Conservation (phyloP, 2,113 vertebrate genomes). For the Neofelis nebulosa region DNA sequence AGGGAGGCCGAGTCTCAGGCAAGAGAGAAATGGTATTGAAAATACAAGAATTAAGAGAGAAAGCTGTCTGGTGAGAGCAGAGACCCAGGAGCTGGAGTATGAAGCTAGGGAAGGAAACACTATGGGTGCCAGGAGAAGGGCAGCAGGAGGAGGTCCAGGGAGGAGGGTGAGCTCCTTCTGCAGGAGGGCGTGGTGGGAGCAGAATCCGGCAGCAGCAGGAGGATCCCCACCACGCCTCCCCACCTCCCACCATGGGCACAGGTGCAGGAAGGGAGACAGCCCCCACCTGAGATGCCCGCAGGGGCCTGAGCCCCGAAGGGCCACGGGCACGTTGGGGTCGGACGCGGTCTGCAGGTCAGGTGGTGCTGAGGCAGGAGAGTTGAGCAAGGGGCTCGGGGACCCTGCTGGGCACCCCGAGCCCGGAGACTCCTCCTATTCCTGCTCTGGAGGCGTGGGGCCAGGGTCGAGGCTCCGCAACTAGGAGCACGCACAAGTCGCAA, state of each 20-base stretch:
- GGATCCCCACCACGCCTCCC: no score
- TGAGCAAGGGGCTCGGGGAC: neutral
- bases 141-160: neutral
- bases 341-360: no score
- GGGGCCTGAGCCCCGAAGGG: neutral
- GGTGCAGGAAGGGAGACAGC: neutral
- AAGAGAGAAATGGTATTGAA: accelerated
- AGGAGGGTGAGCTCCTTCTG: no score
- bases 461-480: accelerated
- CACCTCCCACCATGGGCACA: neutral
- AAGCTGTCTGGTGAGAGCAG: neutral
- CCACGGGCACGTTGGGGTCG: no score
- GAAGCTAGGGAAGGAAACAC: neutral
- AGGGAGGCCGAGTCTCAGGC: neutral
- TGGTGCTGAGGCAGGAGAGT: neutral
- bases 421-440: neutral
- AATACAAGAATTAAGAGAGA: neutral
- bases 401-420: neutral
- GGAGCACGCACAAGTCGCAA: accelerated
- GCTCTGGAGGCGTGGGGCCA: accelerated
- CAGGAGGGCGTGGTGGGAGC: neutral
- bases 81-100: neutral
- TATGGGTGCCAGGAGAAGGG: accelerated
- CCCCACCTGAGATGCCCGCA: neutral
- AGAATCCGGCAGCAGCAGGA: neutral